A percentile compares a stretch with the other conserved stretches of the same genome.
phyloP scores from a whole-genome alignment of 2,888 invertebrate species.

The Graphium colonna region DNA sequence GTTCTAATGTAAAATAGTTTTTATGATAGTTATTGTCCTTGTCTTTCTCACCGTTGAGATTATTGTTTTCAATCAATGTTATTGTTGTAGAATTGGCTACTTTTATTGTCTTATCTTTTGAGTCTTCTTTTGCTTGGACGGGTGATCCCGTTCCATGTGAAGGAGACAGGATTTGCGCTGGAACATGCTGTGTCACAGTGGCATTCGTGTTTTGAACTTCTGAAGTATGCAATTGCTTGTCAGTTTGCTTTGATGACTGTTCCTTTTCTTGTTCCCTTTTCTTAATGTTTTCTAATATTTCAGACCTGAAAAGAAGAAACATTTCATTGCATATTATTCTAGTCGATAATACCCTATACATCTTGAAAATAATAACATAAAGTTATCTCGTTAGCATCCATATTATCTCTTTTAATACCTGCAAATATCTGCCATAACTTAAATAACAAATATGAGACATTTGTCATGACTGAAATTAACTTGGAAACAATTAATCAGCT shows the following conservation, averaged over 20 bases:
- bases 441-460: background rate
- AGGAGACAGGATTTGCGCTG: slow-evolving; percentile 60
- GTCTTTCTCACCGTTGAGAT: slow-evolving; percentile 60
- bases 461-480: background rate
- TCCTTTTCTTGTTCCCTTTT: slow-evolving; percentile 70
- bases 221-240: slow-evolving; percentile 44
- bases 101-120: slow-evolving; percentile 68
- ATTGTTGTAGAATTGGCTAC: slow-evolving; percentile 71
- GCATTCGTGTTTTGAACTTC: slow-evolving; percentile 51
- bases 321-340: slow-evolving; percentile 7
- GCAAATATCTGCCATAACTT: slow-evolving; percentile 30
- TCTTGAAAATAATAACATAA: background rate
- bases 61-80: slow-evolving; percentile 64
- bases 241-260: slow-evolving; percentile 48
- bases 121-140: slow-evolving; percentile 55
- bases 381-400: background rate
- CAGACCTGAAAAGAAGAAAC: slow-evolving; percentile 73
- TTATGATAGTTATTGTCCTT: slow-evolving; percentile 63
- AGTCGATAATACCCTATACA: too few species aligned
- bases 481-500: background rate
- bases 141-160: slow-evolving; percentile 48
- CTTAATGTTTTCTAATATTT: slow-evolving; percentile 81
- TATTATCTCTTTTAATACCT: slow-evolving; percentile 23
- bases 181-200: slow-evolving; percentile 63
- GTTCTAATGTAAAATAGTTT: slow-evolving; percentile 68